Evolutionary conservation across 2,113 vertebrate species (phyloP).

Genomic region (Alethe castanea): DNA sequence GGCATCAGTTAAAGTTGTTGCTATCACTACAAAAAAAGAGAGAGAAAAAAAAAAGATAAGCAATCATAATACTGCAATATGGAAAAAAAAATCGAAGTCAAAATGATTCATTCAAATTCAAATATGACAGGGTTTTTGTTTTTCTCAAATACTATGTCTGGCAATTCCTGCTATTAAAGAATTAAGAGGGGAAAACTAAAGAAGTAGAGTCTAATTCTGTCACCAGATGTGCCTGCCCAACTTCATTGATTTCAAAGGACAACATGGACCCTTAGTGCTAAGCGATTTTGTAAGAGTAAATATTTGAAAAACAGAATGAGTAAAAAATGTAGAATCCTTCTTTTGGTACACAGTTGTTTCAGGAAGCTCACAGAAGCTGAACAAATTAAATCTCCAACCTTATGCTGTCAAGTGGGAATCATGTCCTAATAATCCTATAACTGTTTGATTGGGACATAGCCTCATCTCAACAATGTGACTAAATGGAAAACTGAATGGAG

Average conservation of each 20-base stretch:
- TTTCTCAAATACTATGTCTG: background rate
- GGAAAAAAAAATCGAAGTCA: background rate
- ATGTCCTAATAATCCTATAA: conserved; percentile 37
- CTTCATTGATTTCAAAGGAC: background rate
- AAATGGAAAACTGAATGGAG: background rate
- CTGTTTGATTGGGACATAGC: background rate
- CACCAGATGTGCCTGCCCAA: background rate
- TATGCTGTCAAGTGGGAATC: conserved; percentile 40
- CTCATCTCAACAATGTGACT: background rate
- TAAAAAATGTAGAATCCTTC: conserved; percentile 34
- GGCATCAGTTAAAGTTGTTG: conserved; percentile 59
- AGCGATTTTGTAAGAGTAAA: conserved; percentile 61
- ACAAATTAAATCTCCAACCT: conserved; percentile 49
- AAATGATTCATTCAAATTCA: conserved; percentile 37
- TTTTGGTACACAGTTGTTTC: conserved; percentile 18
- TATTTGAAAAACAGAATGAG: conserved; percentile 63
- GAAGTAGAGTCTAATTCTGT: background rate
- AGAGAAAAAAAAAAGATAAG: conserved; percentile 42
- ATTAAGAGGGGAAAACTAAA: background rate
- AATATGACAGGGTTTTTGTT: background rate
- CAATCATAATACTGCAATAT: conserved; percentile 38
- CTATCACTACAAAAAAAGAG: conserved; percentile 52
- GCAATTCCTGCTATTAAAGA: background rate
- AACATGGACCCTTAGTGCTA: background rate
- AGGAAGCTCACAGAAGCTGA: conserved; percentile 31